These are phyloP conservation scores for Glaucidium brasilianum DNA, from an alignment of 2,113 vertebrate species.

Conservation along the genomic window DNA sequence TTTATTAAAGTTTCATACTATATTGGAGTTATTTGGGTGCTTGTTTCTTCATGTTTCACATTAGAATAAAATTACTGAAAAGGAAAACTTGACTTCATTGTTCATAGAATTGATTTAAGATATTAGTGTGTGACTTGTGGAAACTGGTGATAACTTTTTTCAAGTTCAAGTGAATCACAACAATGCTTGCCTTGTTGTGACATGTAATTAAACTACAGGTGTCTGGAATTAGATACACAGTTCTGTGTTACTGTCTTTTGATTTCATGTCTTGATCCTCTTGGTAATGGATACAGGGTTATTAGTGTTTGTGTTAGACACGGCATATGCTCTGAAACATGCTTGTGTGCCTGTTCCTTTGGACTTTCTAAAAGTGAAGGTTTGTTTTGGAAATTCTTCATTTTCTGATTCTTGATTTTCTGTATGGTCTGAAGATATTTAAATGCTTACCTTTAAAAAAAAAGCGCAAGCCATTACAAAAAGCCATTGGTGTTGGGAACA, in stretches of 20 bases:
- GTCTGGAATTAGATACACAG: conserved; percentile 57
- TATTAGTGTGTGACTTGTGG: background rate
- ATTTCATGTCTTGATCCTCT: conserved; percentile 5
- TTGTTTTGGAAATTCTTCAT: conserved; percentile 44
- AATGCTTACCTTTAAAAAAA: conserved; percentile 46
- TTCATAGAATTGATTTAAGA: conserved; percentile 70
- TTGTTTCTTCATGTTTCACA: conserved; percentile 66
- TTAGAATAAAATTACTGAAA: conserved; percentile 71
- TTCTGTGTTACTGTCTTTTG: background rate
- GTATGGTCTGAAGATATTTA: conserved; percentile 53
- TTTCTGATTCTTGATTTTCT: conserved; percentile 29
- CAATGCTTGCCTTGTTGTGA: conserved; percentile 69
- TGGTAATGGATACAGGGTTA: conserved; percentile 38
- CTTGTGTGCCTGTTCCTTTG: conserved; percentile 40
- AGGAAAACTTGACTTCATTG: conserved; percentile 69
- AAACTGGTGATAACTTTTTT: conserved; percentile 61
- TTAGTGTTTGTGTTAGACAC: conserved; percentile 30
- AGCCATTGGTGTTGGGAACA: background rate
- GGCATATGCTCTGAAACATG: background rate
- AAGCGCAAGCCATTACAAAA: background rate
- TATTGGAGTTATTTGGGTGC: conserved; percentile 72
- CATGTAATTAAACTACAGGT: conserved; percentile 67
- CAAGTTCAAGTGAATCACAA: conserved; percentile 57
- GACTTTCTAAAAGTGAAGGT: conserved; percentile 60
- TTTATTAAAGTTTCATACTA: conserved; percentile 75